Evolutionary conservation across 2,797 vertebrate species (phyloP).

Genomic region (Hippopotamyrus pictus): DNA sequence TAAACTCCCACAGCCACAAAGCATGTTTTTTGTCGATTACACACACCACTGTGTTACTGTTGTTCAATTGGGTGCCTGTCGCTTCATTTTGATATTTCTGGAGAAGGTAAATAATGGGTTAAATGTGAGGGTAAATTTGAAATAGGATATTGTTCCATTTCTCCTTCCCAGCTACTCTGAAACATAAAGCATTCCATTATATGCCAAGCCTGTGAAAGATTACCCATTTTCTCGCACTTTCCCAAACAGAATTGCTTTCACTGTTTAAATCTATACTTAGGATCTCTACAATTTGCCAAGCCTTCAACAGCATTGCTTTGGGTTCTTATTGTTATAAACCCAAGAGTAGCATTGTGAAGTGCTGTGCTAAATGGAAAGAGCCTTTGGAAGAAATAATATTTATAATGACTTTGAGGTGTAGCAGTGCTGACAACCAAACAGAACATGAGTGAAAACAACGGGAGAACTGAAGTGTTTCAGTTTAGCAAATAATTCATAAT

Average conservation of each 20-base stretch:
- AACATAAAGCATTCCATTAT: conserved; percentile 33
- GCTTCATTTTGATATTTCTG: not conserved
- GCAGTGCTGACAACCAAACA: not conserved
- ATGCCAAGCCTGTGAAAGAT: conserved; percentile 6
- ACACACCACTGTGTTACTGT: not conserved
- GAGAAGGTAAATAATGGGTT: conserved; percentile 14
- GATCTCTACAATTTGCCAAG: not conserved
- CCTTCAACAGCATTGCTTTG: not conserved
- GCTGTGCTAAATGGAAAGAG: not conserved
- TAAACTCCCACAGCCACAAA: not conserved
- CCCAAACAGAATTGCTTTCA: not conserved
- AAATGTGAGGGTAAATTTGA: conserved; percentile 23
- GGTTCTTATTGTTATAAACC: not conserved
- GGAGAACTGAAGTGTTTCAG: not conserved
- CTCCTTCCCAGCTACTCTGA: conserved; percentile 11
- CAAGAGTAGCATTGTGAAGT: not conserved
- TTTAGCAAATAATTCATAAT: not conserved
- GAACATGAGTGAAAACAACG: not conserved
- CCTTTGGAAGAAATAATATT: not conserved
- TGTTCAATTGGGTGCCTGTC: not conserved
- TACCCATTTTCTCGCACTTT: not conserved
- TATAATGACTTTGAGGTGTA: not conserved
- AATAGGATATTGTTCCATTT: conserved; percentile 25
- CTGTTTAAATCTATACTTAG: not conserved
- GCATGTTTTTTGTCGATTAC: conserved; percentile 3